Conservation (phyloP, 2,113 vertebrate species). For the Podarcis cretensis region DNA sequence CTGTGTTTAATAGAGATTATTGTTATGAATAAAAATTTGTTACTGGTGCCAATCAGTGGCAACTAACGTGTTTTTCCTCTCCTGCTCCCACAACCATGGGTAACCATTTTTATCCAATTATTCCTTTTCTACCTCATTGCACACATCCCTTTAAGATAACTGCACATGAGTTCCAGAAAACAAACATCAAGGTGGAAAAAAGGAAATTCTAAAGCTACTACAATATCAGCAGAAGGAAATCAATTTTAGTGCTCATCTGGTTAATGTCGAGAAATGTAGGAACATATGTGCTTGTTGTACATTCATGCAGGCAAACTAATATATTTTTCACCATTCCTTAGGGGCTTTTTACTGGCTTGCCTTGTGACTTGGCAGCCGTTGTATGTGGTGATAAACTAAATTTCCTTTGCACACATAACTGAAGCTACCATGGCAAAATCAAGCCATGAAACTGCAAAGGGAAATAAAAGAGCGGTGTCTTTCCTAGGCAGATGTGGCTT, state of each 20-base stretch:
- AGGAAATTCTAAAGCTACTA: not conserved
- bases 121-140: not conserved
- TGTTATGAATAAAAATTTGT: conserved; percentile 35
- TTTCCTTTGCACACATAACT: conserved; percentile 39
- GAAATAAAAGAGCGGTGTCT: not conserved
- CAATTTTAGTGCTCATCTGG: conserved; percentile 8
- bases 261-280: conserved; percentile 19
- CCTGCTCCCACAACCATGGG: not conserved
- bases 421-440: conserved; percentile 27
- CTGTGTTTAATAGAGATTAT: conserved; percentile 39
- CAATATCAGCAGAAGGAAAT: conserved; percentile 35
- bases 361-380: not conserved
- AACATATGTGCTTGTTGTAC: not conserved
- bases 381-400: not conserved
- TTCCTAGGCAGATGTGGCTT: not conserved
- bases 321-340: not conserved
- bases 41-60: conserved; percentile 55
- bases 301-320: conserved; percentile 12
- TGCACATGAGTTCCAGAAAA: conserved; percentile 26
- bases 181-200: not conserved
- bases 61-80: conserved; percentile 11
- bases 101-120: conserved; percentile 52
- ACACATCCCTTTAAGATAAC: not conserved
- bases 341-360: not conserved
- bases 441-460: conserved; percentile 2